Percentiles rank a stretch among this genome's conserved stretches.
Evolutionary conservation across 2,797 vertebrate species (phyloP).

Genomic region (Labeo calbasu): DNA sequence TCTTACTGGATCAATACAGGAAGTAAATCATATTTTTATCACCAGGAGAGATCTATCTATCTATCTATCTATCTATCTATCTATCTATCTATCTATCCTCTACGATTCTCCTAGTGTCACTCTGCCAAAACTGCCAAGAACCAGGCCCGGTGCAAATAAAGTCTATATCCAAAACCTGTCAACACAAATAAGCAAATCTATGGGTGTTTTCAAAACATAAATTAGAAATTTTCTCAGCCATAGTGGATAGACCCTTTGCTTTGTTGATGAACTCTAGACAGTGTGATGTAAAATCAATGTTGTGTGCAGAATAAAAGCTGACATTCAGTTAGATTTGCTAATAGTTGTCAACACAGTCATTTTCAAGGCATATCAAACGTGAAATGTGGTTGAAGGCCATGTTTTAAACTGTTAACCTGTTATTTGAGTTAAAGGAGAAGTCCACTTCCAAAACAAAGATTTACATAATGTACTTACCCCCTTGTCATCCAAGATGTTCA

Average conservation of each 20-base stretch:
- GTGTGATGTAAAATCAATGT: conserved; percentile 12
- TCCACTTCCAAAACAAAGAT: no score
- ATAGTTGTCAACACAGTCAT: not conserved
- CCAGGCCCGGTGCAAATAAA: not conserved
- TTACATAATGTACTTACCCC: no score
- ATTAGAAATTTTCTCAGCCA: not conserved
- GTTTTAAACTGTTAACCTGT: not conserved
- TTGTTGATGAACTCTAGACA: not conserved
- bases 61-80: not conserved
- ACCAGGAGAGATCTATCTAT: not conserved
- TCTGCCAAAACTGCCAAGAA: not conserved
- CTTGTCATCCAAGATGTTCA: no score
- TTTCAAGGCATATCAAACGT: not conserved
- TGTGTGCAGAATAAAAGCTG: conserved; percentile 5
- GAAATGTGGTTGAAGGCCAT: not conserved
- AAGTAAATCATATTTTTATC: conserved; percentile 25
- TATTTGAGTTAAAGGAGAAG: not conserved
- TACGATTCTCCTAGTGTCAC: not conserved
- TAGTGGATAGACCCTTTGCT: not conserved
- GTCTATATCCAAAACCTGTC: not conserved
- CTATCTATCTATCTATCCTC: not conserved
- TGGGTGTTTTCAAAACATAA: not conserved
- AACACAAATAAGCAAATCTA: conserved; percentile 1
- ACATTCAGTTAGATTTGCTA: conserved; percentile 7
- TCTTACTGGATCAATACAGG: not conserved